A percentile compares a stretch with the other conserved stretches of the same genome.
phyloP scores from a whole-genome alignment of 2,113 vertebrate species.

The Tautogolabrus adspersus region DNA sequence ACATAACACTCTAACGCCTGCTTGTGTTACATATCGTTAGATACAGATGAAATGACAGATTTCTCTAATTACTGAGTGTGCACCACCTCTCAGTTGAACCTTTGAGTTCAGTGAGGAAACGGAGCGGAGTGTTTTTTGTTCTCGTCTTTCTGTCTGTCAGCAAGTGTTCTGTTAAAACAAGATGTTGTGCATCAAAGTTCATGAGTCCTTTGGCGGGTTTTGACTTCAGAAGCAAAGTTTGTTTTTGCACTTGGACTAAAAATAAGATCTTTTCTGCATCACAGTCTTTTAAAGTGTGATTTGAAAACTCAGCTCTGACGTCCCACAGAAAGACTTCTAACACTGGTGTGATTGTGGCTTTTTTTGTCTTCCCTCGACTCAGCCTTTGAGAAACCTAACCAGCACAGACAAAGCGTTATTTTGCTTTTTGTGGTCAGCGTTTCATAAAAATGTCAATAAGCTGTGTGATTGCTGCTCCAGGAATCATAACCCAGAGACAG shows the following conservation, averaged over 20 bases:
- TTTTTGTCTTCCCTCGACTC: background rate
- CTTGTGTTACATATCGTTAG: background rate
- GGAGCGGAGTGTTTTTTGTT: background rate
- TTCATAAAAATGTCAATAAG: constrained; percentile 31
- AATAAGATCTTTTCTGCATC: background rate
- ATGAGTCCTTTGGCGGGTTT: background rate
- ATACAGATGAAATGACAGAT: background rate
- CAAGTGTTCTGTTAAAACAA: background rate
- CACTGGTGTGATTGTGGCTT: background rate
- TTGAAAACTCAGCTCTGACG: background rate
- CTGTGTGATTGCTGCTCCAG: constrained; percentile 15
- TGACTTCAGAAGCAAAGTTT: background rate
- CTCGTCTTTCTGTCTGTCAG: too few species aligned
- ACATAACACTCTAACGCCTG: background rate
- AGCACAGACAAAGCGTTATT: constrained; percentile 28
- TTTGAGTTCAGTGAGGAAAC: background rate
- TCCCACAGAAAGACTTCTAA: background rate
- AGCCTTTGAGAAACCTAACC: background rate
- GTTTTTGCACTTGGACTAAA: background rate
- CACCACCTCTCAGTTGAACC: background rate
- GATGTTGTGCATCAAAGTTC: background rate
- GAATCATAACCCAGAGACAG: constrained; percentile 46
- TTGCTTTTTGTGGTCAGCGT: constrained; percentile 7
- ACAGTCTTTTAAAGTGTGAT: too few species aligned
- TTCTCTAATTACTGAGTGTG: background rate